Evolutionary conservation across 1,140 invertebrate species (phyloP).

Genomic region (Myzus persicae): DNA sequence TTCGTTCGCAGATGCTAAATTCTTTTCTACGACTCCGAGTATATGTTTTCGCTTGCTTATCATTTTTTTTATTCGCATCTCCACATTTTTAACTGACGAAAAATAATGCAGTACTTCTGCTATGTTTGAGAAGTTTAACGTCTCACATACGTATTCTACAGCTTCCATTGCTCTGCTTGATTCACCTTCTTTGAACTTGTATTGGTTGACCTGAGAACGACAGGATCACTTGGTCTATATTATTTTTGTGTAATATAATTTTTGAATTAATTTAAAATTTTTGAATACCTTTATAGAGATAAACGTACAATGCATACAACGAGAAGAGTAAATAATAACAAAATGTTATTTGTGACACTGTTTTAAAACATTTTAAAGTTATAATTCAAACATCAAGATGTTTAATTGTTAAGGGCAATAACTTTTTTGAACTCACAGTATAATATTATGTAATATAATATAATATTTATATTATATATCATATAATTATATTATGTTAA

Average conservation of each 20-base stretch:
- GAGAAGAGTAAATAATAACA: neutral
- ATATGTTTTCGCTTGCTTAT: neutral
- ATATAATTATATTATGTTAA: too few relatives aligned
- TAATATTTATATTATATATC: too few relatives aligned
- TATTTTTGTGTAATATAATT: neutral
- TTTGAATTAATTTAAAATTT: neutral
- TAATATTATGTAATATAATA: neutral
- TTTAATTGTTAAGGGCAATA: neutral
- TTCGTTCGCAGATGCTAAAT: neutral
- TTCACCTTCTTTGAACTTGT: neutral
- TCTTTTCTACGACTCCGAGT: neutral
- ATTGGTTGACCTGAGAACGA: neutral
- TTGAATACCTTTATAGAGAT: neutral
- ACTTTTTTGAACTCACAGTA: neutral
- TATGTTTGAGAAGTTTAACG: neutral
- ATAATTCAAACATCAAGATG: neutral
- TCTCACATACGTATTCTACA: constrained; percentile 18
- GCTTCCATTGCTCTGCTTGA: neutral
- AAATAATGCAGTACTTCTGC: constrained; percentile 1
- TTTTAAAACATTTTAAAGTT: neutral
- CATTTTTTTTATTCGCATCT: constrained; percentile 26
- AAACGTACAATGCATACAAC: neutral
- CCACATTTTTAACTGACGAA: neutral
- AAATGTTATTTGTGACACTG: neutral
- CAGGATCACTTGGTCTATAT: neutral